Evolutionary conservation across 2,113 vertebrate genomes (phyloP), one percentile per base, ranked within the genome.

Genomic region (Channa argus): DNA sequence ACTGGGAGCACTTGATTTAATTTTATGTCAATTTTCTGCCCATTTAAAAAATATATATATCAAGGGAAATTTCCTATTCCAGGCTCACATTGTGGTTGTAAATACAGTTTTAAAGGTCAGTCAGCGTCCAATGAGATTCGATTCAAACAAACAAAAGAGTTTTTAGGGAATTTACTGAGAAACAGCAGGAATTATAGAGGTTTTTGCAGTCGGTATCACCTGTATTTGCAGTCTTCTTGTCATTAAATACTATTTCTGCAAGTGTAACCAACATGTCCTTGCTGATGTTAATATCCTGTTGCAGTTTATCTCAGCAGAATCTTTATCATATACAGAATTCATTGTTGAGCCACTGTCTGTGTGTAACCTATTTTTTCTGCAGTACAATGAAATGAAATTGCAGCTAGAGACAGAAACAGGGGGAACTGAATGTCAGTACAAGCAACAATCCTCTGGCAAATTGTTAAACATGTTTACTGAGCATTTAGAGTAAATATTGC

Each of bases 1-100:
- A 70, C 60, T 47, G 44, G 33, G 49, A 49, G 80, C 47, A 33
- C 66, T 70, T 83, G 24, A 75, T 76, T 81, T 67, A 51, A 63
- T 85, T 64, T 81, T 46, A 14, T 3, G 60, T 65, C 38, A 11
- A 69, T 80, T 73, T 77, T 56, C 47, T 58, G 8, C 45, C 72
- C 38, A 77, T 75, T 77, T 24, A 54, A 71, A 56, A 55, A n/a
- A 24, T 43, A 2, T 65, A 24, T 59, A 53, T 4, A n/a, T 60
- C 41, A 73, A 52, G 62, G 50, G 49, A 67, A 69, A 58, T 36
- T 39, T 52, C 74, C 38, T 56, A 66, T 8, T 50, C 9, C 0
- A 0, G 37, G 53, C 50, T 33, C 39, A 61, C 4, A 36, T 77
- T 59, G 2, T 33, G 38, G 45, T 49, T 59, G 12, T 63, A 39